phyloP scores from a whole-genome alignment of 2,797 vertebrate genomes.

The Chanos chanos region DNA sequence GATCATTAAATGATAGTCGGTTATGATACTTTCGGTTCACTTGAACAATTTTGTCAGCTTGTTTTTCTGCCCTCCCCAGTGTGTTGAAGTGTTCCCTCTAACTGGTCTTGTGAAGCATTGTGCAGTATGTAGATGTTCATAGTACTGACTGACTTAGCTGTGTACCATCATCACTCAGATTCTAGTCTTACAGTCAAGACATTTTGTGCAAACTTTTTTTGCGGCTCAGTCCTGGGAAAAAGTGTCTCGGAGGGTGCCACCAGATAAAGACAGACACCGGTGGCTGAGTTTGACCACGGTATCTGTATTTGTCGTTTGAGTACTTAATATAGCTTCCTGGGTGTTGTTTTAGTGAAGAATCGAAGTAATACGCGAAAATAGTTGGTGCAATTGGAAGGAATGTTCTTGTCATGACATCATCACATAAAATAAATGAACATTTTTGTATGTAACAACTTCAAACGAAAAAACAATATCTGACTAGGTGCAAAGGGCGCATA shows the following conservation, averaged over 20 bases:
- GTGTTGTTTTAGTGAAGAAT: slow-evolving; percentile 60
- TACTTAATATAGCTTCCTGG: slow-evolving; percentile 72
- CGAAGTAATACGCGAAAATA: slow-evolving; percentile 35
- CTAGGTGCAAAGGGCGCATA: too few relatives aligned
- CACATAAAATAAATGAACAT: too few relatives aligned
- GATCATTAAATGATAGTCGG: slow-evolving; percentile 56
- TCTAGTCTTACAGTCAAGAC: slow-evolving; percentile 34
- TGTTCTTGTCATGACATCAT: too few relatives aligned
- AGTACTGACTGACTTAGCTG: slow-evolving; percentile 60
- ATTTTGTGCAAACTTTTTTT: slow-evolving; percentile 53
- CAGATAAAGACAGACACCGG: slow-evolving; percentile 6
- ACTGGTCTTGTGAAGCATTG: slow-evolving; percentile 49
- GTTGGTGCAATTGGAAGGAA: slow-evolving; percentile 24
- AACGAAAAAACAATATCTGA: too few relatives aligned
- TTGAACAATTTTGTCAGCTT: slow-evolving; percentile 54
- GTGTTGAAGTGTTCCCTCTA: slow-evolving; percentile 66
- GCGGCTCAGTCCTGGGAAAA: slow-evolving; percentile 31
- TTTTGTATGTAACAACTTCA: too few relatives aligned
- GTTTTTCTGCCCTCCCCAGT: slow-evolving; percentile 60
- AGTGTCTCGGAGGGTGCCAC: slow-evolving; percentile 26
- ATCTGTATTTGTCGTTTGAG: slow-evolving; percentile 42
- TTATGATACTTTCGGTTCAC: slow-evolving; percentile 69
- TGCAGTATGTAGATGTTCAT: slow-evolving; percentile 58
- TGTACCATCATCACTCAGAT: slow-evolving; percentile 47
- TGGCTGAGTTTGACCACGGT: slow-evolving; percentile 31